Evolutionary conservation across 2,113 vertebrate genomes (phyloP).

Genomic region (Labeo rohita): DNA sequence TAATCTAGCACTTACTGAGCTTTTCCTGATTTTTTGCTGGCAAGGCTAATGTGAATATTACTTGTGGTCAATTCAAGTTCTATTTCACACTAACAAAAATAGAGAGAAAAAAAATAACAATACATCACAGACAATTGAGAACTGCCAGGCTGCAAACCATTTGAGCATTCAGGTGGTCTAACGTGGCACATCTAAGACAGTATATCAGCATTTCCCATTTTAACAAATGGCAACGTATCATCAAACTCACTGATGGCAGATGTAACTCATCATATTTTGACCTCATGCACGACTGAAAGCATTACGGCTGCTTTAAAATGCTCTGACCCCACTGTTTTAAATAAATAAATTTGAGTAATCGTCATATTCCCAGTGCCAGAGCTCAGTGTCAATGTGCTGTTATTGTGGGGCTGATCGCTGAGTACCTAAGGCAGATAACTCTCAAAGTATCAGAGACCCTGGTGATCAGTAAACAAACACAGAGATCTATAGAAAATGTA

Average conservation of each 20-base stretch:
- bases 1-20: conserved; percentile 27
- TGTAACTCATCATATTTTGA: not conserved
- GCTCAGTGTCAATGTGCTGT: conserved; percentile 40
- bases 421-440: conserved; percentile 36
- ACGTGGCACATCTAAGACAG: conserved; percentile 21
- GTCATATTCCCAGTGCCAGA: conserved; percentile 9
- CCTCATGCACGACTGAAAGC: conserved; percentile 30
- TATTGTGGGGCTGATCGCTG: conserved; percentile 15
- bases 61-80: conserved; percentile 30
- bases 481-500: conserved; percentile 58
- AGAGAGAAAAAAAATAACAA: not conserved
- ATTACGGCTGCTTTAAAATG: conserved; percentile 23
- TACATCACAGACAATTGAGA: conserved; percentile 17
- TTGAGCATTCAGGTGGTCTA: conserved; percentile 46
- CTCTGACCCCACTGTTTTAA: not conserved
- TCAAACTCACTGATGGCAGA: not conserved
- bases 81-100: conserved; percentile 10
- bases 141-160: conserved; percentile 33
- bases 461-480: conserved; percentile 55
- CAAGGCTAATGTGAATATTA: conserved; percentile 31
- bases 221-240: not conserved
- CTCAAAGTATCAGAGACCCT: conserved; percentile 40
- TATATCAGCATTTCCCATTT: conserved; percentile 12
- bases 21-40: conserved; percentile 37
- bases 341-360: not conserved